Conservation (phyloP, 2,797 vertebrate species). For the Silurus lanzhouensis region DNA sequence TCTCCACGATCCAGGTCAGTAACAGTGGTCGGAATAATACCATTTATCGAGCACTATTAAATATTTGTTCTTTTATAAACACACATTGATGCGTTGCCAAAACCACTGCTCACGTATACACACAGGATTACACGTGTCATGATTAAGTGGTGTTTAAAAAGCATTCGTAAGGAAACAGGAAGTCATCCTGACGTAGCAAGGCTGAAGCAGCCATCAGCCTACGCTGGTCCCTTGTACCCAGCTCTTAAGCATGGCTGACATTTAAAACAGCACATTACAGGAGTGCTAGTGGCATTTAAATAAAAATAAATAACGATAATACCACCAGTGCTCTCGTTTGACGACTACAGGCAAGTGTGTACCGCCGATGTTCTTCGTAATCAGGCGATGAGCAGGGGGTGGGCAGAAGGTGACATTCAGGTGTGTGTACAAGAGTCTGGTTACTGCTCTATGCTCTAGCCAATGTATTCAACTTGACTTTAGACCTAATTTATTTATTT, state of each 20-base stretch:
- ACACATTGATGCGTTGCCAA: background rate
- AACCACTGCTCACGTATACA: background rate
- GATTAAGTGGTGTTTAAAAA: background rate
- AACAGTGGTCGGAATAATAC: background rate
- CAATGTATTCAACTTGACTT: no score
- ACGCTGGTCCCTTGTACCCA: background rate
- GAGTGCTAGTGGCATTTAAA: conserved; percentile 20
- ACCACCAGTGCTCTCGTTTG: background rate
- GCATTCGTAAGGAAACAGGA: background rate
- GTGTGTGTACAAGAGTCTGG: background rate
- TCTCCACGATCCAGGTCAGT: background rate
- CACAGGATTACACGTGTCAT: background rate
- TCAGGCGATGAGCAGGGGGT: background rate
- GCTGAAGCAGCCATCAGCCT: background rate
- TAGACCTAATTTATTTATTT: no score
- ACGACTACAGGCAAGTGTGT: conserved; percentile 1
- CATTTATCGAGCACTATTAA: background rate
- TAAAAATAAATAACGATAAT: conserved; percentile 3
- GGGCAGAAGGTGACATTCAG: background rate
- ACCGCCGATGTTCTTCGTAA: background rate
- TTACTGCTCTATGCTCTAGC: no score
- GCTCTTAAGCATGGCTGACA: conserved; percentile 26
- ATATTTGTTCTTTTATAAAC: background rate
- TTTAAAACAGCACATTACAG: conserved; percentile 21
- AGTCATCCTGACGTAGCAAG: background rate